Evolutionary conservation across 2,888 invertebrate species (phyloP), one percentile per base, ranked within the genome.

Genomic region (Hartigia nigra): DNA sequence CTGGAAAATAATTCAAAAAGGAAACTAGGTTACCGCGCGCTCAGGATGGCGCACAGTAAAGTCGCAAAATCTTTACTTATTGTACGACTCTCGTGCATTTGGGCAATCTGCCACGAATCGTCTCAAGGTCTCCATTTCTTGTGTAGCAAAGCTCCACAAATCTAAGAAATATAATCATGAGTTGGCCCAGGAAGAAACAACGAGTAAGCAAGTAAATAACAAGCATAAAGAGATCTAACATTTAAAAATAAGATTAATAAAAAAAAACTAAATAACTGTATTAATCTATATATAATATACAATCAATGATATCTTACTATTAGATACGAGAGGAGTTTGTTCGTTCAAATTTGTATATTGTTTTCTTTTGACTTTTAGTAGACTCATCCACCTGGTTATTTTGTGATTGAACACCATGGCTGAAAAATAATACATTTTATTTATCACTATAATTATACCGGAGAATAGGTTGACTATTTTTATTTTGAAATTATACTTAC

Each of bases 381-480:
- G 92, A 84, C 92, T 92, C 35, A 93, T 91, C 81, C 93, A 93
- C 4, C 91, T 91, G 70, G 93, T 94, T 80, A 96, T 92, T 12
- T 92, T 91, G 12, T 92, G 92, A 86, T 95, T 95, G 91, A 94
- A 95, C 81, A 93, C 94, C 95, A 96, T 95, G 0, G 94, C 96
- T 95, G 89, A 70, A 74, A 36, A 32, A n/a, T 74, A 77, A 78
- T 81, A 70, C 78, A 76, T 75, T 74, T 70, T 76, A n/a, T 72
- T 23, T 2, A 14, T 31, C 34, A 31, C 12, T 23, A 34, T 9
- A 14, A 78, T 31, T 12, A 12, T 55, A 78, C 77, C 31, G 77
- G 80, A 69, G 0, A 76, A 31, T 76, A 1, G 31, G 0, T 55
- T 55, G 23, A 9, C 9, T 55, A 9, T 55, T 55, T 23, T 23